phyloP scores from a whole-genome alignment of 1,140 invertebrate genomes.

The Nylanderia fulva region DNA sequence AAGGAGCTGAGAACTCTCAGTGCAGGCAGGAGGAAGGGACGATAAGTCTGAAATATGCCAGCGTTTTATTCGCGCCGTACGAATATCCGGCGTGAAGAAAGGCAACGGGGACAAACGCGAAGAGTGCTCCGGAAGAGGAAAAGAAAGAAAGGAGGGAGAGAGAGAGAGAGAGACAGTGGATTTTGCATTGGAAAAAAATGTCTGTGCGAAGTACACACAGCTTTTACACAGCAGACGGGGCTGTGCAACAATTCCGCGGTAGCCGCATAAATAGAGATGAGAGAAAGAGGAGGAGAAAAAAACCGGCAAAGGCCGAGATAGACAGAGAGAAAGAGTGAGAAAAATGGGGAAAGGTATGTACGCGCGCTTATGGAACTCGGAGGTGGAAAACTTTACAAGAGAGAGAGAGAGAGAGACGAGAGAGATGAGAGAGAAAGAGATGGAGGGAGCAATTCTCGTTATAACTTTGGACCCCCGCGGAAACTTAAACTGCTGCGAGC shows the following conservation, averaged over 20 bases:
- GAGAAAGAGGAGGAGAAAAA: conserved; percentile 26
- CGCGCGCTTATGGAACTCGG: conserved; percentile 55
- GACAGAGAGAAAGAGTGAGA: conserved; percentile 22
- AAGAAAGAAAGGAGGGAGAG: too few relatives aligned
- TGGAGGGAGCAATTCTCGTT: conserved; percentile 79
- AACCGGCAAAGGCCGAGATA: neutral
- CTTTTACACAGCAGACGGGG: conserved; percentile 40
- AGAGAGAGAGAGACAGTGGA: conserved; percentile 35
- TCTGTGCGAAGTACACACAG: conserved; percentile 60
- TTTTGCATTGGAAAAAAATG: conserved; percentile 67
- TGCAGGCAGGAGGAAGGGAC: conserved; percentile 45
- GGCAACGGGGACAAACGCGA: conserved; percentile 6
- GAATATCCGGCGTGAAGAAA: conserved; percentile 64
- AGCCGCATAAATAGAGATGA: conserved; percentile 53
- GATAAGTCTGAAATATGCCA: conserved; percentile 82
- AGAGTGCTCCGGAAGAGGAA: neutral
- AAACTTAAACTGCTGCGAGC: conserved; percentile 77
- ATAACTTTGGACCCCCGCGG: conserved; percentile 75
- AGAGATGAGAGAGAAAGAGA: neutral
- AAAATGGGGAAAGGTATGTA: conserved; percentile 66
- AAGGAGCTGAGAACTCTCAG: conserved; percentile 70
- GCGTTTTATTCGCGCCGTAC: conserved; percentile 76
- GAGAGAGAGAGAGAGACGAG: neutral
- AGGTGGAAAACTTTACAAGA: conserved; percentile 72
- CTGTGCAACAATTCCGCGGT: conserved; percentile 62